Percentiles rank a stretch among this genome's conserved stretches.
Conservation (phyloP, 2,888 invertebrate genomes). For the Xestoiulus laeticollis region DNA sequence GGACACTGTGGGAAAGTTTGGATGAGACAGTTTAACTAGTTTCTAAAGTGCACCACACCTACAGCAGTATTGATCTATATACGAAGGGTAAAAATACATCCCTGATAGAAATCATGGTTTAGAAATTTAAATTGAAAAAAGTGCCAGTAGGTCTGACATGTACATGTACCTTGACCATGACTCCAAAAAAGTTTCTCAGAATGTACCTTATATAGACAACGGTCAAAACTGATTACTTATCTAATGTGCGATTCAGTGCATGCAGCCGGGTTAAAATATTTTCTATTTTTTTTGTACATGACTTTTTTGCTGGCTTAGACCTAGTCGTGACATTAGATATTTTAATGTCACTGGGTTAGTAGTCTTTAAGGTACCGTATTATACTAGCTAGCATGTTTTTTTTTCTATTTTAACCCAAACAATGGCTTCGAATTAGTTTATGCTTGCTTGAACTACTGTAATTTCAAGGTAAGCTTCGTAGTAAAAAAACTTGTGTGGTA, state of each 20-base stretch:
- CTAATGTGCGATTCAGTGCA: background rate
- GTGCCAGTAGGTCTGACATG: background rate
- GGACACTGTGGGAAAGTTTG: constrained; percentile 34
- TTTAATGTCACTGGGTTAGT: constrained; percentile 21
- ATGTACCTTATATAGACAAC: background rate
- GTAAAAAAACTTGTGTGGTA: background rate
- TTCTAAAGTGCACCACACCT: constrained; percentile 37
- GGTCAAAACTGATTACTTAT: background rate
- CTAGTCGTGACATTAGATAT: constrained; percentile 7
- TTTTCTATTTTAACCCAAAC: background rate
- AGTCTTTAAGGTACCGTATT: constrained; percentile 34
- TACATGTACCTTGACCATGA: background rate
- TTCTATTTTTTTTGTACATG: background rate
- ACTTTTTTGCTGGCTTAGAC: constrained; percentile 2
- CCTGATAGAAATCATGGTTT: background rate
- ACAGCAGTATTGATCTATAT: constrained; percentile 28
- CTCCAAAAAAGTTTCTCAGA: background rate
- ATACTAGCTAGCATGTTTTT: background rate
- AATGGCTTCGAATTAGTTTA: constrained; percentile 11
- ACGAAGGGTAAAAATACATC: constrained; percentile 13
- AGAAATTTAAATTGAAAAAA: background rate
- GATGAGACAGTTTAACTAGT: constrained; percentile 37
- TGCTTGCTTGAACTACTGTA: constrained; percentile 15
- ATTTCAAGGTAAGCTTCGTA: background rate
- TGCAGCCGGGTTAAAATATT: background rate